phyloP scores from a whole-genome alignment of 2,113 vertebrate species.

The Otis tarda region DNA sequence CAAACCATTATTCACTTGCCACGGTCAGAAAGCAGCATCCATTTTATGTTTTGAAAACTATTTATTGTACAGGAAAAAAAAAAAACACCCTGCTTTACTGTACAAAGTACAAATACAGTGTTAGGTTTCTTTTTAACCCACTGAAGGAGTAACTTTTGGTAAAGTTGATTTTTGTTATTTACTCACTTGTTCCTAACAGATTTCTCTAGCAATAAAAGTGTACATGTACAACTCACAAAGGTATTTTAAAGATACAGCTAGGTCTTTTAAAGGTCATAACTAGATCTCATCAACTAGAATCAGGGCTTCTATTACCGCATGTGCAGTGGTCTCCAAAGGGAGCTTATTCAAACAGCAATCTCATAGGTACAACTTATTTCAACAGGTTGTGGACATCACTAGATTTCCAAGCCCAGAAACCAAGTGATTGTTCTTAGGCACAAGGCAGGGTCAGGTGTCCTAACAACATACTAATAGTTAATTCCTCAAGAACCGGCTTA shows the following conservation, averaged over 20 bases:
- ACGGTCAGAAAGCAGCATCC: neutral
- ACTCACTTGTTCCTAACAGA: neutral
- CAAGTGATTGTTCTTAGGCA: neutral
- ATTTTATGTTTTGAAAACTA: neutral
- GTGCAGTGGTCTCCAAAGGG: neutral
- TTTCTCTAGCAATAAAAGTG: neutral
- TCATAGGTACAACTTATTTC: neutral
- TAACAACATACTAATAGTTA: neutral
- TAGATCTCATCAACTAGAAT: neutral
- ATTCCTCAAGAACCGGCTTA: neutral
- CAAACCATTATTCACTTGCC: neutral
- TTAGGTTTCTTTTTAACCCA: neutral
- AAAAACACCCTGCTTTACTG: neutral
- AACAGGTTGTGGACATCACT: neutral
- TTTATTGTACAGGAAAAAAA: neutral
- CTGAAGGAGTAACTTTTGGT: neutral
- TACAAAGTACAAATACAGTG: neutral
- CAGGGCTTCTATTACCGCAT: neutral
- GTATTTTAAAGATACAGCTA: neutral
- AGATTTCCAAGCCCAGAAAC: neutral
- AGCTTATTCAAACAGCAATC: neutral
- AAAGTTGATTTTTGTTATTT: neutral
- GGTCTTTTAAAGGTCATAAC: neutral
- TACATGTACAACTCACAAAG: neutral
- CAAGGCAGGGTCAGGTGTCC: neutral